Conservation (phyloP, 2,797 vertebrate genomes). For the Leucoraja ocellata region DNA sequence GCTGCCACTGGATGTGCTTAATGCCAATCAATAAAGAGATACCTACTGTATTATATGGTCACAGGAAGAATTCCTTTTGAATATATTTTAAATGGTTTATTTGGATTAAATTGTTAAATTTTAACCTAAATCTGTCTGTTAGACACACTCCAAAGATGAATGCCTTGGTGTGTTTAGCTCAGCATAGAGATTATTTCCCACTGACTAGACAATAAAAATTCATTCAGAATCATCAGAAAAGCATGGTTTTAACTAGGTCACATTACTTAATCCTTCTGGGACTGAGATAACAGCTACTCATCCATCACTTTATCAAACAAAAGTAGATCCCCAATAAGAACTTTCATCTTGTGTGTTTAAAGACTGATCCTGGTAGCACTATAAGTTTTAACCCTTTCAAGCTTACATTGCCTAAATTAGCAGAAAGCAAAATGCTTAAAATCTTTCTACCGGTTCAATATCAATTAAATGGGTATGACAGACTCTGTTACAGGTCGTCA, state of each 20-base stretch:
- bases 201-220: constrained; percentile 32
- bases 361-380: constrained; percentile 47
- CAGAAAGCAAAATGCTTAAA: not conserved
- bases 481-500: not conserved
- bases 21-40: not conserved
- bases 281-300: constrained; percentile 17
- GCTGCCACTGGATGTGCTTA: not conserved
- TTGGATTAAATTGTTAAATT: not conserved
- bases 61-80: not conserved
- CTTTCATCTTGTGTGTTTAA: constrained; percentile 6
- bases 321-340: constrained; percentile 10
- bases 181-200: constrained; percentile 24
- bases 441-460: not conserved
- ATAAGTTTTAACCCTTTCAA: constrained; percentile 40
- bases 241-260: constrained; percentile 27
- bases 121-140: not conserved
- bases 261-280: constrained; percentile 37
- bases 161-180: constrained; percentile 19
- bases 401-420: not conserved
- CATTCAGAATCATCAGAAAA: constrained; percentile 28
- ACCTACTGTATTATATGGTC: not conserved
- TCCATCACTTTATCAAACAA: constrained; percentile 36
- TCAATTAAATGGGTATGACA: not conserved
- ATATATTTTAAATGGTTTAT: not conserved
- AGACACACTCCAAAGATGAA: not conserved